Evolutionary conservation across 30 jellyfish, hydroid and myxozoan genomes (phyloP), one percentile per base, ranked within the genome.

Genomic region (Cassiopea andromeda): DNA sequence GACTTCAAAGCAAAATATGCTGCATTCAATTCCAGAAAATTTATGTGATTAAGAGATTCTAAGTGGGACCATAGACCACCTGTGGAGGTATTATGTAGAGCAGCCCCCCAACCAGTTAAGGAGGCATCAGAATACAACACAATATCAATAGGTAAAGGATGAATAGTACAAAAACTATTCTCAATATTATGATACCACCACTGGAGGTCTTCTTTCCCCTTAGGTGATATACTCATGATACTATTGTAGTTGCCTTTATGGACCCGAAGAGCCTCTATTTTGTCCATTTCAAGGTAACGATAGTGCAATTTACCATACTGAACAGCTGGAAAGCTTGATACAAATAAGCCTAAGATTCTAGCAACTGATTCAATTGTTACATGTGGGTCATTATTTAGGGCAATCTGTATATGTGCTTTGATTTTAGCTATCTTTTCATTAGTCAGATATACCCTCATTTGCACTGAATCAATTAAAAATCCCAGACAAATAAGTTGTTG

Each of bases 51-150:
- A 45, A 92, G 1, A 92, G 92, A 44, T 57, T 44, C 44, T 49
- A 44, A 70, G 7, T 84, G 81, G 6, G 92, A 66, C 91, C 91
- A 87, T n/a, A 76, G 91, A 6, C 94, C 93, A 13, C 94, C 94
- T 38, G 92, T 87, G 75, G 94, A 75, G 27, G n/a, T 44, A 4
- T 68, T 78, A 49, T 48, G 50, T 15, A 66, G 3, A 45, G 66
- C 78, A 44, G 82, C 81, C 93, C 95, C 95, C 95, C 38, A 88
- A 17, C 93, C 95, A 48, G 48, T n/a, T n/a, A 48, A 46, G 3
- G 95, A 88, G 75, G 95, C 95, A 88, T 88, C 93, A 19, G 92
- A 70, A 67, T 90, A 72, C 75, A 88, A 44, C 14, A 66, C 78
- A 7, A 80, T 43, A 77, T 60, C 86, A 82, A 82, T 69, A n/a